Evolutionary conservation across 2,888 invertebrate species (phyloP), one percentile per base, ranked within the genome.

Genomic region (Acrobasis consociella): DNA sequence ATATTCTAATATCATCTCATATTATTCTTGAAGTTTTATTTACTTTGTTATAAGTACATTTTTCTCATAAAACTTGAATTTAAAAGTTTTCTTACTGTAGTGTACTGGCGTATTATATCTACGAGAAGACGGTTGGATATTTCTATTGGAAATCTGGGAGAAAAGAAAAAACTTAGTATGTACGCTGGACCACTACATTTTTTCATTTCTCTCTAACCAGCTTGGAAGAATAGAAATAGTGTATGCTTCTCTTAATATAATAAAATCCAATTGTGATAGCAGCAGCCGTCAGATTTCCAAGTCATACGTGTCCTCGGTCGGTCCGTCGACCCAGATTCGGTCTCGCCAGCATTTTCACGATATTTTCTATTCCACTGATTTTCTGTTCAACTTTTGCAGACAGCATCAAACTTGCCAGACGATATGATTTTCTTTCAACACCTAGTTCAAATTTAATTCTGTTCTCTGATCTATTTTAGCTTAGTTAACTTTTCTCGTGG

Each of bases 241-340:
- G n/a, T n/a, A n/a, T n/a, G n/a, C n/a, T n/a, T 31, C 31, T 46
- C 46, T 46, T 10, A 11, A 46, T 46, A 46, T 13, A 5, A 46
- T 46, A 7, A 42, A 42, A 11, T 46, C 13, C 46, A 46, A n/a
- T 46, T 11, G n/a, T 31, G 31, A 52, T 52, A 46, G 46, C 46
- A 46, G 31, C 39, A 10, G 9, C 11, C 16, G 22, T 56, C 56
- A 56, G 17, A 37, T 38, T 56, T 56, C 46, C 42, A 56, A 38
- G 42, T 42, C 56, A 42, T 22, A 42, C 17, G 37, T 42, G 42
- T 49, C 50, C 50, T 13, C 49, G 8, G 39, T 16, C 49, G 37
- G 59, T 49, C 51, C 60, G 17, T 38, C 50, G 37, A 39, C 60
- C 60, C 17, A 60, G 17, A 60, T 60, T 51, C 42, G 9, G 60